Conservation (phyloP, 2,888 invertebrate species). For the Aelia acuminata region DNA sequence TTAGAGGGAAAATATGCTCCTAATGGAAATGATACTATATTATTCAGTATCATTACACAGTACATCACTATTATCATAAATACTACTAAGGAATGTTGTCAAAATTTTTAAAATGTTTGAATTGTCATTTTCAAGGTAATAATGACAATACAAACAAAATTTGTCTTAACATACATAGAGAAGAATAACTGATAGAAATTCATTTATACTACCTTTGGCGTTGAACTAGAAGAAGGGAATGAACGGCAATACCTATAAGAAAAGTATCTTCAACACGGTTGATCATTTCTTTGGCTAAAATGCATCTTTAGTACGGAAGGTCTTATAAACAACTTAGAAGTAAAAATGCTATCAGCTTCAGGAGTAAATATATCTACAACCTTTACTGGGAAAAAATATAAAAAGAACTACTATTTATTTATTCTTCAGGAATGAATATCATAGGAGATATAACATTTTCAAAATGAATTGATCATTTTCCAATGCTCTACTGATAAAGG, state of each 20-base stretch:
- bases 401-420: background rate
- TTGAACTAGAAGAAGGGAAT: background rate
- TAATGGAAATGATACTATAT: too few relatives aligned
- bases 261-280: background rate
- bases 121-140: too few relatives aligned
- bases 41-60: too few relatives aligned
- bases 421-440: background rate
- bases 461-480: background rate
- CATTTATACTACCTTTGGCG: background rate
- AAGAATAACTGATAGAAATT: background rate
- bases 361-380: background rate
- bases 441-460: too few relatives aligned
- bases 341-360: background rate
- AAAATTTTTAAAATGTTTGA: too few relatives aligned
- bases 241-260: background rate
- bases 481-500: background rate
- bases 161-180: background rate
- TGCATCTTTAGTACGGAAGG: background rate
- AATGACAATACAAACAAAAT: background rate
- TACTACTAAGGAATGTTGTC: too few relatives aligned
- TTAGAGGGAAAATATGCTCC: too few relatives aligned
- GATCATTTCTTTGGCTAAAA: background rate
- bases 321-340: background rate
- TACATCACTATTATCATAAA: too few relatives aligned
- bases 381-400: too few relatives aligned